phyloP scores from a whole-genome alignment of 1,140 invertebrate species.

The Microplitis mediator region DNA sequence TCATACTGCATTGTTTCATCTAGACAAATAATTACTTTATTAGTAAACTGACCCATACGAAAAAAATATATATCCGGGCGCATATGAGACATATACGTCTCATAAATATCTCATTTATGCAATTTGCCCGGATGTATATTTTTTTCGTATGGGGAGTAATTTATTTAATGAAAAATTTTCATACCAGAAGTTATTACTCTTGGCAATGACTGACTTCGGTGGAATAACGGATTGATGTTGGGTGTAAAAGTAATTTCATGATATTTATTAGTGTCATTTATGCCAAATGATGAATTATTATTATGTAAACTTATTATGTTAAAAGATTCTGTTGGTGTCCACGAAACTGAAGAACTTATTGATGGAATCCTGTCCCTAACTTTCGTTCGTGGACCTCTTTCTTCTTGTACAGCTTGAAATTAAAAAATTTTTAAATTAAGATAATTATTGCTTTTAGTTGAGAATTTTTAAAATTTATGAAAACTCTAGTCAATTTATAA shows the following conservation, averaged over 20 bases:
- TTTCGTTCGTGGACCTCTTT: slow-evolving; percentile 72
- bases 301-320: not conserved
- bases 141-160: too few species aligned
- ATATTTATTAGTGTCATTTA: not conserved
- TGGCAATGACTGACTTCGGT: not conserved
- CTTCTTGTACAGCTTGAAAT: slow-evolving; percentile 75
- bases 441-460: too few species aligned
- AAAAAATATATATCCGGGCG: too few species aligned
- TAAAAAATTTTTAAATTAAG: not conserved
- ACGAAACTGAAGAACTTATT: slow-evolving; percentile 13
- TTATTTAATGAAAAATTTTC: not conserved
- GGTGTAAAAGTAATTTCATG: slow-evolving; percentile 12
- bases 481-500: too few species aligned
- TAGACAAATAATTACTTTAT: slow-evolving; percentile 24
- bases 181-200: slow-evolving; percentile 43
- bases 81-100: too few species aligned
- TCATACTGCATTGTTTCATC: slow-evolving; percentile 56
- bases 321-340: slow-evolving; percentile 6
- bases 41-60: not conserved
- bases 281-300: not conserved
- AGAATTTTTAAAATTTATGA: too few species aligned
- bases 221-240: not conserved
- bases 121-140: too few species aligned
- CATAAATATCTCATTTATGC: too few species aligned
- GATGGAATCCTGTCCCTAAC: slow-evolving; percentile 45